Conservation (phyloP, 1,140 invertebrate species). For the Papilio machaon region DNA sequence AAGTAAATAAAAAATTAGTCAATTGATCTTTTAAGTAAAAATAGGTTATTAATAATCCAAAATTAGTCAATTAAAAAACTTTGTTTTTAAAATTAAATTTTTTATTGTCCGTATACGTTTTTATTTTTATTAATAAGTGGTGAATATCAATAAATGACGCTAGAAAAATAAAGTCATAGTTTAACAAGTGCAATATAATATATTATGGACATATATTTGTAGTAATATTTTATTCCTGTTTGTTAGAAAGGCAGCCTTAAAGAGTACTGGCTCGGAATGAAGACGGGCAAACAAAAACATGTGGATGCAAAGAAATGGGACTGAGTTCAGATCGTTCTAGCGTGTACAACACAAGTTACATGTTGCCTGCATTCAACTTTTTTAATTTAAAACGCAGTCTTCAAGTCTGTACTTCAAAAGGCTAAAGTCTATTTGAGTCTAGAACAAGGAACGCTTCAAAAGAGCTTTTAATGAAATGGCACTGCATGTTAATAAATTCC, state of each 20-base stretch:
- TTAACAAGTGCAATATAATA: background rate
- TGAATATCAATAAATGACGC: background rate
- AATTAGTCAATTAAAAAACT: too few species aligned
- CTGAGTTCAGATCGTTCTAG: constrained; percentile 5
- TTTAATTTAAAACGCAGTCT: constrained; percentile 30
- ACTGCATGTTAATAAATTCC: constrained; percentile 14
- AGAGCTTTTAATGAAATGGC: constrained; percentile 29
- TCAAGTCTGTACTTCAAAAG: constrained; percentile 18
- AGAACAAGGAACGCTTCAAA: constrained; percentile 28
- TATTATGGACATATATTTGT: background rate
- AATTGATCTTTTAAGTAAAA: too few species aligned
- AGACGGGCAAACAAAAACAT: constrained; percentile 25
- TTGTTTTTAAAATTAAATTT: too few species aligned
- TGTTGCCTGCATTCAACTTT: constrained; percentile 27
- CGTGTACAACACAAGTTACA: constrained; percentile 16
- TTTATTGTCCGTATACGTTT: too few species aligned
- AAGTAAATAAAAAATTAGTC: too few species aligned
- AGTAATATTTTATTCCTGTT: background rate
- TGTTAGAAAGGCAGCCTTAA: constrained; percentile 1
- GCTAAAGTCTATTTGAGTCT: constrained; percentile 20
- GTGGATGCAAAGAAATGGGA: constrained; percentile 19
- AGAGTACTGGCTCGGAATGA: constrained; percentile 10
- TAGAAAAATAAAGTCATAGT: background rate
- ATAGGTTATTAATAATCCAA: too few species aligned
- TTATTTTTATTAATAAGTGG: too few species aligned